Conservation (phyloP, 2,797 vertebrate species). For the Chromobotia macracanthus region DNA sequence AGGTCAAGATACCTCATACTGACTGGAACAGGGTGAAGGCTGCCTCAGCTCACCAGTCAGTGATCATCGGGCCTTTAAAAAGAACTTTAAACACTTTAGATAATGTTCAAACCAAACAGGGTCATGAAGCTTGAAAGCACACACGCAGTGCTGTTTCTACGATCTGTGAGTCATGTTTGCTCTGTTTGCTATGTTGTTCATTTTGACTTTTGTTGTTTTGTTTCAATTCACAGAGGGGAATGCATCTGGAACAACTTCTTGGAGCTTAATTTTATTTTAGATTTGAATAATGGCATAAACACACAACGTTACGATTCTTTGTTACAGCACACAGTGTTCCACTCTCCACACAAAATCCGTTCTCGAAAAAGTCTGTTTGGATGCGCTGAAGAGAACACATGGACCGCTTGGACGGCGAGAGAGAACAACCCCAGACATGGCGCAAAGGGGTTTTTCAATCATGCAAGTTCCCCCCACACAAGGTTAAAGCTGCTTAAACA, state of each 20-base stretch:
- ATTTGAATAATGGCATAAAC: background rate
- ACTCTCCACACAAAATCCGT: conserved; percentile 31
- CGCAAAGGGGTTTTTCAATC: conserved; percentile 73
- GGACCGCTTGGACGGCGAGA: conserved; percentile 2
- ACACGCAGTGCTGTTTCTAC: background rate
- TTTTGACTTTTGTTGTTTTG: background rate
- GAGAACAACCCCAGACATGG: conserved; percentile 42
- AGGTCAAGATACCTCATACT: conserved; percentile 35
- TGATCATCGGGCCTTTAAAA: conserved; percentile 6
- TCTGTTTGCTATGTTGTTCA: background rate
- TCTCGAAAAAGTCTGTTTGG: conserved; percentile 14
- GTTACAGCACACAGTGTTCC: no score
- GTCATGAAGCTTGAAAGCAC: conserved; percentile 1
- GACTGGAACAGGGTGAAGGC: conserved; percentile 23
- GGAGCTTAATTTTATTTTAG: background rate
- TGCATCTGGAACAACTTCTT: conserved; percentile 8
- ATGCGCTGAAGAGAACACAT: conserved; percentile 24
- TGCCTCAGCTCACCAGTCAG: conserved; percentile 18
- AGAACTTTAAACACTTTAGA: conserved; percentile 37
- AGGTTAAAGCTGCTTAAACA: conserved; percentile 80
- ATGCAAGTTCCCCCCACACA: conserved; percentile 71
- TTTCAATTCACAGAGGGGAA: background rate
- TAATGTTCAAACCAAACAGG: conserved; percentile 39
- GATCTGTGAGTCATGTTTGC: background rate
- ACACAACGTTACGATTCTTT: background rate